phyloP scores from a whole-genome alignment of 1,140 invertebrate species.

The Plectrocnemia conspersa region DNA sequence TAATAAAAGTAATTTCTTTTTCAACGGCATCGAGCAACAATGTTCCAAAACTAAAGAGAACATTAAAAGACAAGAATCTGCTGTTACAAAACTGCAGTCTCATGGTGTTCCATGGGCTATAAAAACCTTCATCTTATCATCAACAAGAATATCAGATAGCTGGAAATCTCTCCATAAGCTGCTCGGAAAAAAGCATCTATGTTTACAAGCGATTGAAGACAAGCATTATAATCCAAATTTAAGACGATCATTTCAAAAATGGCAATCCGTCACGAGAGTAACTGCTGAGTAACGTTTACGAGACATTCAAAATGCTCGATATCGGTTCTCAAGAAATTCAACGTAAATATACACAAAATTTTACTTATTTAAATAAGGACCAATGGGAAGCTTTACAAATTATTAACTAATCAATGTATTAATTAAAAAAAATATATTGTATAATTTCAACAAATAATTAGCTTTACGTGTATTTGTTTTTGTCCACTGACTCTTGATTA shows the following conservation, averaged over 20 bases:
- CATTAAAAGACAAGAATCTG: slow-evolving; percentile 7
- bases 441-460: too few relatives aligned
- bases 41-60: slow-evolving; percentile 7
- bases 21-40: slow-evolving; percentile 9
- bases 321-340: slow-evolving; percentile 1
- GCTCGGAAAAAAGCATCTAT: background rate
- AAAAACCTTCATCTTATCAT: slow-evolving; percentile 11
- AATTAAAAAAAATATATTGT: too few relatives aligned
- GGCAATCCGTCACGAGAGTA: background rate
- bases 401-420: too few relatives aligned
- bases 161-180: slow-evolving; percentile 10
- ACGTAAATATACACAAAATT: too few relatives aligned
- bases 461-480: too few relatives aligned
- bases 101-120: slow-evolving; percentile 16
- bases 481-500: too few relatives aligned
- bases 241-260: background rate
- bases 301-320: slow-evolving; percentile 1
- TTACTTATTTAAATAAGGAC: too few relatives aligned
- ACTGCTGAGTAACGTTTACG: slow-evolving; percentile 2
- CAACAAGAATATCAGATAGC: background rate
- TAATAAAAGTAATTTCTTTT: background rate
- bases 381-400: too few relatives aligned
- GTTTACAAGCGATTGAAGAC: background rate
- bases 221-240: background rate
- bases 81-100: slow-evolving; percentile 10